Evolutionary conservation across 2,797 vertebrate species (phyloP), one percentile per base, ranked within the genome.

Genomic region (Arremon brunneinucha): DNA sequence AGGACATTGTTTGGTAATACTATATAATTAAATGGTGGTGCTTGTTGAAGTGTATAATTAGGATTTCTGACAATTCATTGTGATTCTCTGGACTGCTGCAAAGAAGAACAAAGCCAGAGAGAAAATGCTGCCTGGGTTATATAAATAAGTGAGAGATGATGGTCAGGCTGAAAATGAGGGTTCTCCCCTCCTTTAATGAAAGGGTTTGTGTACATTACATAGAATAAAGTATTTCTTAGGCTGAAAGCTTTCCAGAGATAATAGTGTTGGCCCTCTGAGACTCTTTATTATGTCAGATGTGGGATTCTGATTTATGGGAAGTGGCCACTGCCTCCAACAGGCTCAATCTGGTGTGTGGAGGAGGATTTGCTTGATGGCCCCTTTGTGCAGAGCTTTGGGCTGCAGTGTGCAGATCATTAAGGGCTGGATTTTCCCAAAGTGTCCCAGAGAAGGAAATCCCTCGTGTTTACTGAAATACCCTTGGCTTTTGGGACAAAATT

Each of bases 241-340:
- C 84, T 94, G 78, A 96, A 97, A 97, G 89, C 95, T 96, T 95
- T 97, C 95, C 87, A 94, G 92, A 97, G 92, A 97, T 96, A 97
- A 97, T 87, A 97, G 92, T 76, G 81, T 82, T 56, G 60, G 85
- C 91, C 91, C 93, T 97, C 95, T 87, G 93, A 96, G 96, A 83
- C 77, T 84, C 78, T 96, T 81, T 96, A 78, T 97, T 93, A 93
- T 95, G 91, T 96, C 83, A 97, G 88, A 96, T 83, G 78, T 89
- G 94, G 60, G 88, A 69, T 94, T 91, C 84, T 78, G 76, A 96
- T 96, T 96, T 94, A 96, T 35, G 17, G 89, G 93, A 96, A 95
- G 80, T 14, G 3, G 44, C 52, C 1, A 0, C 41, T 95, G 77
- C 64, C 75, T 83, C 81, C 24, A 11, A 83, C 77, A 83, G 47